Evolutionary conservation across 2,888 invertebrate species (phyloP).

Genomic region (Dorcus hopei): DNA sequence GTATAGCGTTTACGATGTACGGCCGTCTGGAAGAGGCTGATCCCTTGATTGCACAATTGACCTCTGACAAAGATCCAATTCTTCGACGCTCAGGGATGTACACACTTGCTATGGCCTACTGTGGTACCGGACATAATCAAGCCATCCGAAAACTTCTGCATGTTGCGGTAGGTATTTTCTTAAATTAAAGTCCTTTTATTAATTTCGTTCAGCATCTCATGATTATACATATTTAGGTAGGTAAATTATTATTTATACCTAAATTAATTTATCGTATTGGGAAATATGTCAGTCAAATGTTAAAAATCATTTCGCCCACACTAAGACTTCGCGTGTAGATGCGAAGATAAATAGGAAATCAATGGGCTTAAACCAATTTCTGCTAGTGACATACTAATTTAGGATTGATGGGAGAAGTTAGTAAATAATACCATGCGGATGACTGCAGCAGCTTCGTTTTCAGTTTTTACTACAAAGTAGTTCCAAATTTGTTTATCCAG

Average conservation of each 20-base stretch:
- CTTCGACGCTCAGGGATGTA: constrained; percentile 96
- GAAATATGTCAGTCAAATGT: too few species aligned
- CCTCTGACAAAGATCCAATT: constrained; percentile 92
- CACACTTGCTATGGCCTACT: constrained; percentile 97
- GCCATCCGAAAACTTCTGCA: constrained; percentile 91
- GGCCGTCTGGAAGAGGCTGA: constrained; percentile 96
- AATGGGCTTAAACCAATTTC: too few species aligned
- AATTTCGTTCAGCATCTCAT: background rate
- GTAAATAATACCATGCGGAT: background rate
- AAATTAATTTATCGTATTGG: too few species aligned
- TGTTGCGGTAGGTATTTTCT: constrained; percentile 73
- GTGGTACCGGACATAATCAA: constrained; percentile 96
- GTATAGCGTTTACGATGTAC: constrained; percentile 95
- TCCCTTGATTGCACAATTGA: constrained; percentile 82
- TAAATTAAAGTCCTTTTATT: background rate
- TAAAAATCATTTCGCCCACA: too few species aligned
- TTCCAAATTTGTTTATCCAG: too few species aligned
- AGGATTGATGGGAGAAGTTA: background rate
- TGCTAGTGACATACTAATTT: background rate
- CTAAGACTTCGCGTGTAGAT: too few species aligned
- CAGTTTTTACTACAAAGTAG: too few species aligned
- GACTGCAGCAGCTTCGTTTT: too few species aligned
- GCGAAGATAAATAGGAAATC: too few species aligned
- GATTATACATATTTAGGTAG: too few species aligned
- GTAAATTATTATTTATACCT: too few species aligned